Base-by-base conservation (phyloP, 1,140 invertebrate species). In the Aphis craccivora region DNA sequence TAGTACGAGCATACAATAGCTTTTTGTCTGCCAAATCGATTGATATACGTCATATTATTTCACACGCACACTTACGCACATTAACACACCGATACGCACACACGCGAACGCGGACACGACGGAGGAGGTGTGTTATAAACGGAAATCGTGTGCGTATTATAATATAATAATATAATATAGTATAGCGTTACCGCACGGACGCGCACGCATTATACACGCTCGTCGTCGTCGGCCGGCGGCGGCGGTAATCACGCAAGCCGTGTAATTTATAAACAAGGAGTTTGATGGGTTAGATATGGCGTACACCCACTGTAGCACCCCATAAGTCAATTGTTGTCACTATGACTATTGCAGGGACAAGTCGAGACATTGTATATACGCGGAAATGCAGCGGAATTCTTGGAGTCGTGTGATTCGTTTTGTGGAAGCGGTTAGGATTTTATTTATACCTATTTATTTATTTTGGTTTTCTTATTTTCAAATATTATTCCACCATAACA, bases 21-120 rank as follows among this genome's bases (percentile, higher is more conserved):
- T 84, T 84, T 84, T 84, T 84, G 83, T 84, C 37, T 30, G 83
- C 83, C 40, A 6, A 86, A 86, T 86, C 83, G 83, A 86, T 86
- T 43, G 40, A 43, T 84, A 84, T 40, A 43, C 30, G 60, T 67
- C 60, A 67, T 67, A 67, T 67, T 67, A 67, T 67, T 67, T 67
- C 30, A n/a, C 60, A 67, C 60, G 25, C 55, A 30, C 8, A 67
- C 60, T 5, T 30, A 30, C 48, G 18, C 48, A 51, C 48, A 45
- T 11, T 1, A 45, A 45, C 45, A 45, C 45, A 45, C 14, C 14
- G 48, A 55, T 7, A 8, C 53, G 25, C 23, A 7, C 23, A 2
- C 55, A 30, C 55, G 30, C 25, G 8, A 30, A 60, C 30, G 30
- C 60, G 5, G 5, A 67, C 60, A 30, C 18, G 60, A 14, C 60